Evolutionary conservation across 2,797 vertebrate genomes (phyloP), one percentile per base, ranked within the genome.

Genomic region (Aphelocoma californica): DNA sequence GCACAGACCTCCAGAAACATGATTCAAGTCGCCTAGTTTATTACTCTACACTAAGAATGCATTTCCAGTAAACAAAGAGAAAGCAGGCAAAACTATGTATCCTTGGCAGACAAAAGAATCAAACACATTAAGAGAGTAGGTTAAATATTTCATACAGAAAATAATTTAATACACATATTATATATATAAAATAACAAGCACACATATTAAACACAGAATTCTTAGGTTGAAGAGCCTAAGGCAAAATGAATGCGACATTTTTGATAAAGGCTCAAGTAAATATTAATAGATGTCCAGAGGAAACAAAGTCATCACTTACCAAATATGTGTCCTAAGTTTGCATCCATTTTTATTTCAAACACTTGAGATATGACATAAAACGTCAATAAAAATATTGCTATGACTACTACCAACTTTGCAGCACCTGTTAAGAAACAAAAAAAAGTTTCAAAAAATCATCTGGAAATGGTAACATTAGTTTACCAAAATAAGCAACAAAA

Each of bases 281-380:
- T 82, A 92, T 32, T 86, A 91, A 79, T 7, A 81, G 18, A 66
- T 81, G 42, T n/a, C 29, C 25, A 44, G 26, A 66, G 25, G 81
- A 80, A 93, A 81, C 3, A 78, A 74, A 80, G 47, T 71, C 13
- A 64, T 51, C 93, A 98, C 98, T 99, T 97, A 99, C 99, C 98
- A 86, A 99, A 98, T 32, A 99, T 87, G 72, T 95, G 98, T 80
- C 97, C 95, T 81, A 99, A 95, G 71, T 98, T 98, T 61, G 98
- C 98, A 90, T 99, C 98, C 97, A 98, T 97, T 97, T 99, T 99
- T 42, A 99, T 98, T 95, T 99, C 99, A 67, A 99, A 98, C 84
- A 99, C 98, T 96, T 99, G 98, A 92, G 99, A 98, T 82, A 98
- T 98, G 97, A 99, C 97, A 95, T 99, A 99, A 84, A 99, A 98